Evolutionary conservation across 2,888 invertebrate genomes (phyloP).

Genomic region (Rhimphoctona megacephalus): DNA sequence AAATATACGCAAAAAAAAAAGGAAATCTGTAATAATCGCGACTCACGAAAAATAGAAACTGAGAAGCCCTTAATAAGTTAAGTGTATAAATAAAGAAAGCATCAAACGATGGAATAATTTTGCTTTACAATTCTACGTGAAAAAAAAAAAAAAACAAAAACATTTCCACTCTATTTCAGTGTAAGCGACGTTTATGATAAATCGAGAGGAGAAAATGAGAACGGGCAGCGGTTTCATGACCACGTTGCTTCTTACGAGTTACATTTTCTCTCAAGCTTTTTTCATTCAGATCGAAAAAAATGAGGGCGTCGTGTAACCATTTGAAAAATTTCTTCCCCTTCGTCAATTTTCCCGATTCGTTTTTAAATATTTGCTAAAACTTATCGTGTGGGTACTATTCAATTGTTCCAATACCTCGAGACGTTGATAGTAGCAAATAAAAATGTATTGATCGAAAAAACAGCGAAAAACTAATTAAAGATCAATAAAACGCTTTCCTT

Average conservation of each 20-base stretch:
- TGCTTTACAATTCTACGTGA: not conserved
- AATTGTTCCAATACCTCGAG: not conserved
- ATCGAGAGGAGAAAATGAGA: conserved; percentile 47
- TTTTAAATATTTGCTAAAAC: no score
- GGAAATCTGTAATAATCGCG: not conserved
- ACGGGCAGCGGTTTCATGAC: not conserved
- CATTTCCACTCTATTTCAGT: conserved; percentile 32
- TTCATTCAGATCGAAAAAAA: conserved; percentile 11
- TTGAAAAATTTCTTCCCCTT: not conserved
- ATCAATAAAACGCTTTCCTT: not conserved
- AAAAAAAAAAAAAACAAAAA: no score
- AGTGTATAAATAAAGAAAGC: not conserved
- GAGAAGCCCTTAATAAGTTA: not conserved
- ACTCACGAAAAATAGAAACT: not conserved
- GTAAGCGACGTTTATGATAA: conserved; percentile 47
- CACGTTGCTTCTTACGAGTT: conserved; percentile 31
- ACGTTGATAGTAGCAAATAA: not conserved
- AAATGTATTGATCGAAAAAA: not conserved
- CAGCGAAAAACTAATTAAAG: not conserved
- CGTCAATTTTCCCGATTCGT: not conserved
- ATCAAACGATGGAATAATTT: not conserved
- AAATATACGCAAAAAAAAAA: not conserved
- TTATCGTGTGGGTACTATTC: not conserved
- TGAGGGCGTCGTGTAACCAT: not conserved
- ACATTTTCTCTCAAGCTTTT: conserved; percentile 43